These are phyloP conservation scores for Sparidentex hasta DNA, from an alignment of 2,797 vertebrate species.

Conservation along the genomic window DNA sequence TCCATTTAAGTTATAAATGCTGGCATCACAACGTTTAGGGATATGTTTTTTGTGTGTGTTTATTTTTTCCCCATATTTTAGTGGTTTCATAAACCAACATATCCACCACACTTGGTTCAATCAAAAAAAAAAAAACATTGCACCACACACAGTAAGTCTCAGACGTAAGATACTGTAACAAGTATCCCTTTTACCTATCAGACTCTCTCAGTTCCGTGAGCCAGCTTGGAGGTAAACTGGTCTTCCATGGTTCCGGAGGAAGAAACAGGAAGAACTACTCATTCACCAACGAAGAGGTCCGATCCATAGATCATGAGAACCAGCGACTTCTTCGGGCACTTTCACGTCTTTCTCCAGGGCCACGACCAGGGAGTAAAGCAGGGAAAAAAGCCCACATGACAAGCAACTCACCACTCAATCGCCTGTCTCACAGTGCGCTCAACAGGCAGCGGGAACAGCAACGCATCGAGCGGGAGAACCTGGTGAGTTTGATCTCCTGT, in stretches of 20 bases:
- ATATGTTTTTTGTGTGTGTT: background rate
- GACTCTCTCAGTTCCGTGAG: slow-evolving; percentile 87
- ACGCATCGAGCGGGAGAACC: slow-evolving; percentile 94
- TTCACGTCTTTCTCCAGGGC: slow-evolving; percentile 83
- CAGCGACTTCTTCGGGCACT: slow-evolving; percentile 92
- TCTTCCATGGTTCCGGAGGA: slow-evolving; percentile 74
- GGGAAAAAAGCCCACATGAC: slow-evolving; percentile 54
- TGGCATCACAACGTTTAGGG: background rate
- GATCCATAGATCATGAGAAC: slow-evolving; percentile 93
- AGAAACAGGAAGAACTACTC: slow-evolving; percentile 91
- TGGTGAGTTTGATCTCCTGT: slow-evolving; percentile 85
- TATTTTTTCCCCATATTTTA: background rate
- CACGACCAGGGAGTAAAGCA: slow-evolving; percentile 73
- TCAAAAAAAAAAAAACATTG: background rate
- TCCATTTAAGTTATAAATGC: background rate
- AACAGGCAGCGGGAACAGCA: slow-evolving; percentile 93
- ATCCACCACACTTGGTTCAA: background rate
- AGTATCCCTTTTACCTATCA: slow-evolving; percentile 43
- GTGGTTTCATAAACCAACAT: background rate
- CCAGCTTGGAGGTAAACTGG: slow-evolving; percentile 76
- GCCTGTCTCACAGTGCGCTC: slow-evolving; percentile 88
- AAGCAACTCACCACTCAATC: slow-evolving; percentile 49
- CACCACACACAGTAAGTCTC: background rate
- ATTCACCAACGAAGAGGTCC: slow-evolving; percentile 91
- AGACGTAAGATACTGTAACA: slow-evolving; percentile 5